Base-by-base conservation (phyloP, 2,113 vertebrate species). In the Cichladusa arquata region DNA sequence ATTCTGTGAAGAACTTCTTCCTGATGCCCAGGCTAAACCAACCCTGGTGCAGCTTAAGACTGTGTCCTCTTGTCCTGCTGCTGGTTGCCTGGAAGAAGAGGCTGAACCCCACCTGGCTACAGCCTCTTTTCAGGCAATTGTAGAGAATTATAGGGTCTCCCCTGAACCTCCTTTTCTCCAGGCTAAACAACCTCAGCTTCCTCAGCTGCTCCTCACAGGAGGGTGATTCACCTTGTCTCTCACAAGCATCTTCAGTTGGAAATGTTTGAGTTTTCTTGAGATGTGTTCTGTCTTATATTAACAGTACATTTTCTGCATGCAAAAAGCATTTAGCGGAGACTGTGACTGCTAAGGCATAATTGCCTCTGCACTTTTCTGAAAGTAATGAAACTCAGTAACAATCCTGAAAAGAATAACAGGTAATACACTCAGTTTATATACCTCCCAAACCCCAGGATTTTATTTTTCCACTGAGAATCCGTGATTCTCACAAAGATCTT, bases 101-200 rank as follows among this genome's bases (percentile, higher is more conserved):
- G 5, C 29, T 1, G 1, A 56, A 0, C 6, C 29, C 4, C 8
- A 47, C 8, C 5, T 11, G 8, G 24, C 10, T 57, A 48, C 19
- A 48, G 0, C 6, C n/a, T 65, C 19, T 34, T 65, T 56, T n/a
- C 29, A n/a, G 23, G 24, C 2, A 65, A 5, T 10, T 64, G 23
- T 10, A 11, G 23, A 65, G 24, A 56, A 8, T 40, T 33, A 24
- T 7, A n/a, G 40, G 3, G 23, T 48, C 15, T n/a, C 14, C 12
- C 15, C 13, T 47, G 29, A 40, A 5, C 19, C 34, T 85, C 16
- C 29, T 57, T 50, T 50, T 25, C 24, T 57, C 31, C 42, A 10
- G 5, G 16, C 12, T 48, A 31, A 85, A 57, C 4, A 40, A 4
- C 1, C 16, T 38, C 60, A 48, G 9, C 42, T 65, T 12, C 42